Conservation (phyloP, 2,888 invertebrate genomes). For the Cryptops parisi region DNA sequence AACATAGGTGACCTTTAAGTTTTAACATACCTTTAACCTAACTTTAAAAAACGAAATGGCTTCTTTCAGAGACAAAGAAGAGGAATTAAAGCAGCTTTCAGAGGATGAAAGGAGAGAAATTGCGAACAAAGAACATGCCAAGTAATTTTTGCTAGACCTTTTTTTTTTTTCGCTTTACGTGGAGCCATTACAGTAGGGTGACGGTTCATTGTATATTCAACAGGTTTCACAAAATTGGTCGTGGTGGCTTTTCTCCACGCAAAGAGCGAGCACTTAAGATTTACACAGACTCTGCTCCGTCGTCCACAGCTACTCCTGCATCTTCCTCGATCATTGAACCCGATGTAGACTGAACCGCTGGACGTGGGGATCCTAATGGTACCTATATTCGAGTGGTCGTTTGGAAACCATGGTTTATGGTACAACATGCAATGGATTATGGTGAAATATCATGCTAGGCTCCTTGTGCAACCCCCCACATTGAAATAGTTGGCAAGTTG, state of each 20-base stretch:
- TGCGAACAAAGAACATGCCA: slow-evolving; percentile 41
- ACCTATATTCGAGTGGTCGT: too few species aligned
- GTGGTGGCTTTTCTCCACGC: slow-evolving; percentile 38
- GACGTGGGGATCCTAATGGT: too few species aligned
- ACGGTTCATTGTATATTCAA: too few species aligned
- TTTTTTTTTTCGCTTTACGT: not conserved
- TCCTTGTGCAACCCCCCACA: too few species aligned
- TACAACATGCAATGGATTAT: too few species aligned
- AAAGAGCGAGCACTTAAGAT: slow-evolving; percentile 58
- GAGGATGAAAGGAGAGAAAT: slow-evolving; percentile 47
- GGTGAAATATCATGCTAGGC: too few species aligned
- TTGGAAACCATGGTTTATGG: too few species aligned
- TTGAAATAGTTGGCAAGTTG: too few species aligned
- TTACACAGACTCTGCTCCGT: slow-evolving; percentile 42
- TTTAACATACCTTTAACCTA: too few species aligned
- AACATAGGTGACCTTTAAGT: not conserved
- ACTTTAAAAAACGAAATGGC: too few species aligned
- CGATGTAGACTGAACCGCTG: slow-evolving; percentile 9
- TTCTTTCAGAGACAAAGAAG: slow-evolving; percentile 43
- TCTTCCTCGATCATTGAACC: slow-evolving; percentile 11
- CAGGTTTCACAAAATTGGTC: slow-evolving; percentile 20
- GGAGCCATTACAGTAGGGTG: too few species aligned
- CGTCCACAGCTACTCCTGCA: slow-evolving; percentile 5
- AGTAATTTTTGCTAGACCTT: slow-evolving; percentile 20
- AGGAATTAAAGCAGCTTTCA: slow-evolving; percentile 42